Evolutionary conservation across 1,140 invertebrate genomes (phyloP), one percentile per base, ranked within the genome.

Genomic region (Trichomalopsis sarcophagae): DNA sequence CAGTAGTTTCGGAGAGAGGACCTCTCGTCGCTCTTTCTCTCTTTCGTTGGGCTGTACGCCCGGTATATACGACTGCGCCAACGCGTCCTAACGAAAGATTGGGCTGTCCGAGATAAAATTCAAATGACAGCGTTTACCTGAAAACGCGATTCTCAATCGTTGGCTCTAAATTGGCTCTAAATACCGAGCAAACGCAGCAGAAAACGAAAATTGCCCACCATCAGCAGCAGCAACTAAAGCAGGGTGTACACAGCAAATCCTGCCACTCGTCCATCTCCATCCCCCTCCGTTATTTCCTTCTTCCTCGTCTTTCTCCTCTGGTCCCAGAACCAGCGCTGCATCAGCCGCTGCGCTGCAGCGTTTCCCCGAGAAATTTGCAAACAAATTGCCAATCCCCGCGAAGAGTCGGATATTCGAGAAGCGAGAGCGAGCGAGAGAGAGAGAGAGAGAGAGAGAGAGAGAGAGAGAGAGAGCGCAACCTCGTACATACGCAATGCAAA

Each of bases 301-400:
- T 55, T 9, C 11, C 55, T 77, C 82, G 21, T 68, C 36, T 77
- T 77, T 62, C 47, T 76, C 27, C 33, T 44, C 30, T 17, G 50
- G 27, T 66, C 14, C 40, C 62, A 21, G 9, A 62, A 33, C 13
- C 40, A 17, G 36, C n/a, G 17, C 47, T 73, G n/a, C 40, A 50
- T 84, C 74, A n/a, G 44, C 66, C 44, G 75, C 17, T 50, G 73
- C 44, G 71, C 47, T 21, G 9, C 33, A n/a, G 50, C 66, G 75
- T 82, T 82, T 78, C 85, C 74, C 88, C 86, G 84, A 87, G 86
- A 92, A 93, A 92, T 93, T 93, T 93, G 91, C 92, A 93, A 93
- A 91, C 91, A 92, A 93, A 93, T 93, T 93, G 91, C 89, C 91
- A 93, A 93, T 93, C 92, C 90, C 90, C 75, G 50, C 74, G 89